Evolutionary conservation across 2,888 invertebrate genomes (phyloP), one percentile per base, ranked within the genome.

Genomic region (Pinctada fucata): DNA sequence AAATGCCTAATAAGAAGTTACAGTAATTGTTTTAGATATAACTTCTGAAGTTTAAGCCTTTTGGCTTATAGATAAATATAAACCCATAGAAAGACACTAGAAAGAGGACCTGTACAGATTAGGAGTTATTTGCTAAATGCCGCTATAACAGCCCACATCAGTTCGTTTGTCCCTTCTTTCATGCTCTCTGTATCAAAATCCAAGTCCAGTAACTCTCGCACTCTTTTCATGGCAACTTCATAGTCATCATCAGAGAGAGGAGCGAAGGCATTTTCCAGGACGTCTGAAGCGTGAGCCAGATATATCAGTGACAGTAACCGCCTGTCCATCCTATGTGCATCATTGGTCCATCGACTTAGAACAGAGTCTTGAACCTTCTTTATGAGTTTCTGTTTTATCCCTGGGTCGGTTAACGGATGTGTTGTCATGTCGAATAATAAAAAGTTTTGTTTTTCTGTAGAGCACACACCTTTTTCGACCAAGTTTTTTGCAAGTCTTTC

Each of bases 351-450:
- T 91, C 97, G 97, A 79, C 96, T 95, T 86, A 99, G 94, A 72
- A 99, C 98, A 50, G 98, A 96, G 93, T 99, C 99, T 94, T 99
- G 99, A 77, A 99, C 98, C 79, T 88, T 91, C 94, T 98, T 99
- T 81, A 99, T 97, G 91, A 99, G 95, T 89, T 98, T 96, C 90
- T 96, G 96, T 94, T 99, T 99, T 76, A 97, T 96, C 86, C 96
- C 95, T 93, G 97, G 97, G 93, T 99, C 99, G 84, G 97, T 97
- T 82, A 99, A 94, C 65, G 99, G 99, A 94, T 99, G 99, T 88
- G 99, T 99, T 76, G 99, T 99, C 99, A 99, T 99, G 94, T 99
- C 99, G 93, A 99, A 99, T 78, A 99, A 94, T 89, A 99, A 94
- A 93, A 99, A 99, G 93, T 99, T 99, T 94, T 99, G 99, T 94